Conservation (phyloP, 2,797 vertebrate species). For the Fringilla coelebs region DNA sequence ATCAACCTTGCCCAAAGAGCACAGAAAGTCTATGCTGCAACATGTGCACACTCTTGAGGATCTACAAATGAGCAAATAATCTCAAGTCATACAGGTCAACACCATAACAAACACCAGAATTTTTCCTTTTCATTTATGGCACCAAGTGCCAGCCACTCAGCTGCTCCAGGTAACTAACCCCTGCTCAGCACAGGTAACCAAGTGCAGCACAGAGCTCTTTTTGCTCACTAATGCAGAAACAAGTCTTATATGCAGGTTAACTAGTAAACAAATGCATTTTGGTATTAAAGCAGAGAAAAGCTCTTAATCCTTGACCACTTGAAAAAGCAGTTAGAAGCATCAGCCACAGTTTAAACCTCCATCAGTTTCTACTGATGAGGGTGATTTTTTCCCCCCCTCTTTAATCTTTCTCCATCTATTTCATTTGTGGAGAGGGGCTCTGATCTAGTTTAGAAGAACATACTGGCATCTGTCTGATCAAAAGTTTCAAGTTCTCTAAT, state of each 20-base stretch:
- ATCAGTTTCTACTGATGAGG: neutral
- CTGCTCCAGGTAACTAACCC: neutral
- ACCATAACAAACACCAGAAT: neutral
- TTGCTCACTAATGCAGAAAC: neutral
- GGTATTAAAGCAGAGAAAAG: neutral
- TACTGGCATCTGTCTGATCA: neutral
- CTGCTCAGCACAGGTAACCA: neutral
- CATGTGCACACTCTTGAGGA: neutral
- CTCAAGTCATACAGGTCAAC: neutral
- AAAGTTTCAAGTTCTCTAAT: neutral
- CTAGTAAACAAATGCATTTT: neutral
- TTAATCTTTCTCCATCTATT: neutral
- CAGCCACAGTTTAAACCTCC: neutral
- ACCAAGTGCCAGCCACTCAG: neutral
- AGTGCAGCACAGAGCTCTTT: neutral
- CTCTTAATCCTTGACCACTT: neutral
- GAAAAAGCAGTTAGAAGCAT: neutral
- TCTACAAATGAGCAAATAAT: neutral
- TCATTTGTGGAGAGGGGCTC: neutral
- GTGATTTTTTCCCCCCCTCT: rapidly evolving
- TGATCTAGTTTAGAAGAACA: neutral
- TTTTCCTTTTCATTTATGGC: neutral
- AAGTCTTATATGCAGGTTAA: neutral
- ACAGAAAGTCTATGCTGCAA: neutral
- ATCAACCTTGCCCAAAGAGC: neutral